phyloP scores from a whole-genome alignment of 2,888 invertebrate genomes.

The Crossocerus cetratus region DNA sequence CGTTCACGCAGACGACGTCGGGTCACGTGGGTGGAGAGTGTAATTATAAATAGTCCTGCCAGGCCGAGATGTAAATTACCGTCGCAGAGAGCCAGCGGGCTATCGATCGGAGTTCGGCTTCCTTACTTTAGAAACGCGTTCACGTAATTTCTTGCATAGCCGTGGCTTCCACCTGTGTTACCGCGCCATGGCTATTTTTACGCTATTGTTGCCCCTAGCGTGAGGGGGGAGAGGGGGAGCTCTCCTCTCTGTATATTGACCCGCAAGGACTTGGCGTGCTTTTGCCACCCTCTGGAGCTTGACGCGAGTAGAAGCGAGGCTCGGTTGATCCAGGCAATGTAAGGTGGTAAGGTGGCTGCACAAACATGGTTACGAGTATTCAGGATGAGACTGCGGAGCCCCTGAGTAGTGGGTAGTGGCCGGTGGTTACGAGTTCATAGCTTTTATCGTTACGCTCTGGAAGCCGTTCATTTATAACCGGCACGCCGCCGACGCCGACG shows the following conservation, averaged over 20 bases:
- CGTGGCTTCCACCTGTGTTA: background rate
- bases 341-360: too few species aligned
- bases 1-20: too few species aligned
- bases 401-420: background rate
- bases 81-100: too few species aligned
- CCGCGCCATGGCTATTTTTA: background rate
- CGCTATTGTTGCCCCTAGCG: background rate
- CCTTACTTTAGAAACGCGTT: background rate
- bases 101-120: background rate
- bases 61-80: too few species aligned
- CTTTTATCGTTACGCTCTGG: background rate
- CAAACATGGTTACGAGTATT: too few species aligned
- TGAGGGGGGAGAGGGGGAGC: too few species aligned
- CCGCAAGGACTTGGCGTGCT: background rate
- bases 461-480: constrained; percentile 5
- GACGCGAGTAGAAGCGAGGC: background rate
- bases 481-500: background rate
- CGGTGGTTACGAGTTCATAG: background rate
- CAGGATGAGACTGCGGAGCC: too few species aligned
- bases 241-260: background rate
- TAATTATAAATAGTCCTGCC: too few species aligned
- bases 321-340: too few species aligned
- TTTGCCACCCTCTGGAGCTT: background rate
- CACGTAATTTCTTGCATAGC: background rate
- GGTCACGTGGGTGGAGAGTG: too few species aligned